Base-by-base conservation (phyloP, 2,888 invertebrate species). In the Luffia ferchaultella region DNA sequence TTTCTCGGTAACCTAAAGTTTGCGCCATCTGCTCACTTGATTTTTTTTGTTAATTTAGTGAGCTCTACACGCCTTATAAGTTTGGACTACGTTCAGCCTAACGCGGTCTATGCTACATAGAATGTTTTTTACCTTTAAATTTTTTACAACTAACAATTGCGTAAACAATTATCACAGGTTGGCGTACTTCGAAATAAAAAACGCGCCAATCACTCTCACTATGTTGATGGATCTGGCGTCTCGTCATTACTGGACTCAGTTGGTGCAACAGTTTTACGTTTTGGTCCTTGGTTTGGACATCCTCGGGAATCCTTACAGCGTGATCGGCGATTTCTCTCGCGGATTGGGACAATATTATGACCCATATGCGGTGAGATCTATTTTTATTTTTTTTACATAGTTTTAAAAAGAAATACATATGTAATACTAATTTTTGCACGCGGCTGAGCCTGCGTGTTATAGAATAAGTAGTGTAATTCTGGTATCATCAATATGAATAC, bases 231-330 rank as follows among this genome's bases (percentile, higher is more conserved):
- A 77, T 5, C 85, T 88, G 53, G 82, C 90, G 1, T 82, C 85
- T 44, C 83, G 87, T 2, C 90, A 92, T 68, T 90, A 91, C 63
- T 85, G 85, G 62, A 86, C 88, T 19, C 92, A 93, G 69, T 79
- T 92, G 56, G 79, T 92, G 50, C 93, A 93, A 64, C 94, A 94
- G 72, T 90, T 92, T 65, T 92, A 93, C 62, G 93, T 93, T 1
- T 82, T 92, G 54, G 89, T 93, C 1, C 76, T 93, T 16, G 93
- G 93, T 0, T 75, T 92, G 40, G 92, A 93, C 62, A 91, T 94
- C 20, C 84, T 94, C 17, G 92, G 93, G 3, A 94, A 93, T 74
- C 92, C 93, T 0, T 93, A 92, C 64, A 87, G 87, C 57, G 73
- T 84, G n/a, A 78, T 88, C 9, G 85, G 86, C 42, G 88, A 89